Evolutionary conservation across 1,140 invertebrate species (phyloP), one percentile per base, ranked within the genome.

Genomic region (Alviniconcha marisindica): DNA sequence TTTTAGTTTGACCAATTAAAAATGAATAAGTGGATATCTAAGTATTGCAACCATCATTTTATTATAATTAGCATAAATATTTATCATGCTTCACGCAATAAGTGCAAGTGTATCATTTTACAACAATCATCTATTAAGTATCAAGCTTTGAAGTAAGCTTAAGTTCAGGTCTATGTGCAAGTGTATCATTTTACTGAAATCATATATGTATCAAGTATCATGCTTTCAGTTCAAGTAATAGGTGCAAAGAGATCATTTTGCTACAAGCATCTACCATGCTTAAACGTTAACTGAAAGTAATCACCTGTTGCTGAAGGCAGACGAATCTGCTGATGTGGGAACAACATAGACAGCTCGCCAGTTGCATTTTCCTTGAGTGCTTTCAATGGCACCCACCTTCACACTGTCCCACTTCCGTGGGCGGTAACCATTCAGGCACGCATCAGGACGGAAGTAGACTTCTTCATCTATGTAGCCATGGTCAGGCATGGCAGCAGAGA

Each of bases 391-490:
- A n/a, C 33, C 83, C 21, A 88, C 88, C 38, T 78, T 83, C 0
- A 92, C 91, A 44, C 63, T 60, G 54, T 91, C 91, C 84, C 90
- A 89, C 77, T 88, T 89, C 33, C 79, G 51, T 38, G 91, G 90
- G 4, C 51, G 38, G 73, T 87, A 91, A 1, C 87, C 89, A 77
- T 89, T 79, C 0, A 82, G 31, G 85, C 90, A 88, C 0, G 80
- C 87, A 51, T 81, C 51, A 51, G 36, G 15, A 33, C 56, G 77
- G 66, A 91, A 92, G 81, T 87, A 92, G 10, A 85, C 88, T 60
- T 92, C 91, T 31, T 84, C 86, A 81, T 91, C 88, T 42, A 92
- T 90, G 69, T 91, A 93, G 14, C 92, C 92, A 89, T 91, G 89
- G 78, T 90, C 88, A 24, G 80, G 48, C 76, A 85, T 85, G 21